Base-by-base conservation (phyloP, 2,797 vertebrate genomes). In the Esox lucius region DNA sequence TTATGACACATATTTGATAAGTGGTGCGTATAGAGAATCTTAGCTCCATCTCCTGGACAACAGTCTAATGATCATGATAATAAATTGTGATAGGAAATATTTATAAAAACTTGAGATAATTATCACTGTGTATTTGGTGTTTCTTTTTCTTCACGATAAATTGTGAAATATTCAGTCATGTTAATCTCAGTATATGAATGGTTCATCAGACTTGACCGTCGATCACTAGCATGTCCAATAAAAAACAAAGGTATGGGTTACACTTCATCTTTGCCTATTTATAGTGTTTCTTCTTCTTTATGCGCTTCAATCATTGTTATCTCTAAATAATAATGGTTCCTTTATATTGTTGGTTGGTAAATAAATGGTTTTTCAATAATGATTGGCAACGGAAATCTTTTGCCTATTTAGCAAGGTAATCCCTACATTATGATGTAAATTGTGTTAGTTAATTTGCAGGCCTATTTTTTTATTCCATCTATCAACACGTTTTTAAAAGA, bases 11-110 rank as follows among this genome's bases (percentile, higher is more conserved):
- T 24, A 61, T 61, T 61, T 61, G 56, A 61, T 24, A 61, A 61
- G 56, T 61, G 22, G 24, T 46, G 26, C 5, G 39, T 56, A 26
- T n/a, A 24, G 51, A 59, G 61, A 68, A n/a, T 26, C 35, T 74
- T 80, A 76, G 78, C 80, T 79, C 80, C 78, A 85, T 75, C 81
- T 81, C 56, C 76, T 83, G 78, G 81, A 72, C 61, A 72, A 26
- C 39, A 46, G 42, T 71, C 26, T 70, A 11, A 53, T 70, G 26
- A 19, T 51, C 4, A 70, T 33, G 8, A 51, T 53, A 4, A 19
- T 70, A 53, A 33, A 28, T 12, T 12, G 56, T 24, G 56, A 26
- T 3, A 65, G 33, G 56, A 51, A 71, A 42, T 56, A 24, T 49
- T 69, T 9, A 48, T 49, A 16, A 70, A 2, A 24, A 26, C 7